Conservation (phyloP, 92 coral and sea anemone genomes). For the Montipora capitata region DNA sequence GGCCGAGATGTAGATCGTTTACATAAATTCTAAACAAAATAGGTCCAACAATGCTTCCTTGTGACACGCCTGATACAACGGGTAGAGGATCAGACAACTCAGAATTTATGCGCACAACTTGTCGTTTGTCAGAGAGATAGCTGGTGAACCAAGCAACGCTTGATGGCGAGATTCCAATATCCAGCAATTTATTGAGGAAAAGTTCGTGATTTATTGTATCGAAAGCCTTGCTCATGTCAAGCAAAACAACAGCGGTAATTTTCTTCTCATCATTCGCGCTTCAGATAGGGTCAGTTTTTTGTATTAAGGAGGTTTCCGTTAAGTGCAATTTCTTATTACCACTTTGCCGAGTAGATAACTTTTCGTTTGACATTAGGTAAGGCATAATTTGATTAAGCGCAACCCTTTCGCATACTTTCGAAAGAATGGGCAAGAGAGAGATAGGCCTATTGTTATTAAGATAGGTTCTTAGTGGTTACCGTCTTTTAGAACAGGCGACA, state of each 20-base stretch:
- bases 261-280: background rate
- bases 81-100: background rate
- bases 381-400: constrained; percentile 18
- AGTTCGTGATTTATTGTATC: background rate
- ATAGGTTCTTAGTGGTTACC: no score
- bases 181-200: background rate
- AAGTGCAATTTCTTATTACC: background rate
- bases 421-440: no score
- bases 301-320: background rate
- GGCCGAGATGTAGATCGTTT: background rate
- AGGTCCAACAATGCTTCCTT: constrained; percentile 17
- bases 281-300: background rate
- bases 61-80: background rate
- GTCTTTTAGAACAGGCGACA: no score
- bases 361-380: constrained; percentile 12
- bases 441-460: no score
- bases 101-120: no score
- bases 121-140: no score
- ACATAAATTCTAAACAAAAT: background rate
- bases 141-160: no score
- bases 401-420: background rate
- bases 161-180: no score
- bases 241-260: background rate
- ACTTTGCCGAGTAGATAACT: constrained; percentile 19
- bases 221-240: background rate